Evolutionary conservation across 2,113 vertebrate genomes (phyloP), one percentile per base, ranked within the genome.

Genomic region (Colinus virginianus): DNA sequence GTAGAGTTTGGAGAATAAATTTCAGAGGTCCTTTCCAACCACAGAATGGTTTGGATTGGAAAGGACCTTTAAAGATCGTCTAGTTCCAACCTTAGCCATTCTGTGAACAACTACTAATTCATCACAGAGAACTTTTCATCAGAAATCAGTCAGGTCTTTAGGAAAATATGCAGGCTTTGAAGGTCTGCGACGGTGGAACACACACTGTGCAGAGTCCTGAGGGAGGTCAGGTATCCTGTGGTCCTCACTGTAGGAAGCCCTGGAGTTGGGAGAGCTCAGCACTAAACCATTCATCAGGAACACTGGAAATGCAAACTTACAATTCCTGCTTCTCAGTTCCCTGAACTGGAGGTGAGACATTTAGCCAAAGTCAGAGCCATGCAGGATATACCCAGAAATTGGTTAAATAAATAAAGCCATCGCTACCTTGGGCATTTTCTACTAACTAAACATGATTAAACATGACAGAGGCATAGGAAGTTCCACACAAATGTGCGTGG

Each of bases 191-290:
- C 28, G 56, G 36, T 78, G 64, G 68, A 51, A 61, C 17, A n/a
- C 4, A 2, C 0, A 5, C 42, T 51, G 23, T 66, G 63, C 1
- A 2, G 42, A 14, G 49, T 55, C 51, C n/a, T 4, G 12, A 49
- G 13, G 30, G 30, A 43, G 22, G 2, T 26, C 49, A 28, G 30
- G 36, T 14, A 34, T 48, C 36, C 59, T 26, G 2, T 0, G 4
- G 14, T 43, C 14, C 45, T 10, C 2, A 1, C 2, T 6, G 0
- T 9, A 36, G 43, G 13, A 51, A 90, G 68, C 18, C 21, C 63
- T 38, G 32, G 14, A 25, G 7, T 1, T 22, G 40, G 58, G 70
- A 78, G 46, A 20, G 28, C 14, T 87, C 72, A 55, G 28, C 26
- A 13, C 45, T 3, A 13, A 90, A 13, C 34, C n/a, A 5, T 12